Conservation (phyloP, 2,113 vertebrate genomes). For the Muntiacus muntjak region DNA sequence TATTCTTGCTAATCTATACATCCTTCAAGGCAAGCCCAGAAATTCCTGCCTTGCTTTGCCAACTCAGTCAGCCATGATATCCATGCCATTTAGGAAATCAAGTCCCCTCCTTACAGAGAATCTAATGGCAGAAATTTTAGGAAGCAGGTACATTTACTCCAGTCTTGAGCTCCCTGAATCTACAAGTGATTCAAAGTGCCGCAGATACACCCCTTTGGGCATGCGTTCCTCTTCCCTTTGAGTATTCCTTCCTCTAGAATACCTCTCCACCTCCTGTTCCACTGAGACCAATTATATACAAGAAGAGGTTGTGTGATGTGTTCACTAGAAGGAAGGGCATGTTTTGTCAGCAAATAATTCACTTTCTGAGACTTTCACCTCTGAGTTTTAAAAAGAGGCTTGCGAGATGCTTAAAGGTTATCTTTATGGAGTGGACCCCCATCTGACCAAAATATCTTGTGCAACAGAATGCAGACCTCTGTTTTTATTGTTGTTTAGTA, state of each 20-base stretch:
- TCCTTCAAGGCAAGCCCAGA: not conserved
- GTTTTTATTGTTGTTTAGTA: not conserved
- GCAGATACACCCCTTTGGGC: not conserved
- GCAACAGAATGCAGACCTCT: not conserved
- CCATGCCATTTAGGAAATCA: not conserved
- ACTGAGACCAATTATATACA: not conserved
- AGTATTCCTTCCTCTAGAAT: not conserved
- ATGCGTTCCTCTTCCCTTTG: not conserved
- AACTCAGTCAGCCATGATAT: not conserved
- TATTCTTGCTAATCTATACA: not conserved
- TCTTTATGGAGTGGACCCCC: not conserved
- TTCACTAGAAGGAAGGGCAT: not conserved
- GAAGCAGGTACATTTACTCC: not conserved
- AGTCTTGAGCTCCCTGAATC: not conserved
- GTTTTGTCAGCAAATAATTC: conserved; percentile 13
- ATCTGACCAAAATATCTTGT: not conserved
- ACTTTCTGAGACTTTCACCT: not conserved
- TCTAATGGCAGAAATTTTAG: not conserved
- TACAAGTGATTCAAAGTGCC: not conserved
- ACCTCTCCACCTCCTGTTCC: not conserved
- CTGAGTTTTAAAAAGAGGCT: not conserved
- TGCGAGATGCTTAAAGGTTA: not conserved
- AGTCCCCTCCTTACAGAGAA: not conserved
- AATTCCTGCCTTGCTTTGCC: not conserved
- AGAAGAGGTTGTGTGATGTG: not conserved